These are phyloP conservation scores for Dolichallabes microphthalmus DNA, from an alignment of 2,113 vertebrate genomes.

Conservation along the genomic window DNA sequence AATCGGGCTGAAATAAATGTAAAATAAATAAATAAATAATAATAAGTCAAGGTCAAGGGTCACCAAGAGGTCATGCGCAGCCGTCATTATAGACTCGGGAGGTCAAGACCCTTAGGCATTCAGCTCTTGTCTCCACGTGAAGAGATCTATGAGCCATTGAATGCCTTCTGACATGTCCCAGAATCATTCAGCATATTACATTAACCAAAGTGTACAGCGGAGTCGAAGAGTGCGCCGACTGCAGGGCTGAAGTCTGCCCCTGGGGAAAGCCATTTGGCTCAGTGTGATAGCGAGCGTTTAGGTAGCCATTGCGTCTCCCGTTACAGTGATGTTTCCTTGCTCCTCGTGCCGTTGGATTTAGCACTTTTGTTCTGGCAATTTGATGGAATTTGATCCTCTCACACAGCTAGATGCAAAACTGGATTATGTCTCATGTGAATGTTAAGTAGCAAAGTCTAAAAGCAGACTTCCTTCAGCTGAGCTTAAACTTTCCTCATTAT, in stretches of 20 bases:
- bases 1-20: slow-evolving; percentile 35
- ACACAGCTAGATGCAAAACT: slow-evolving; percentile 2
- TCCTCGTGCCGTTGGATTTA: not conserved
- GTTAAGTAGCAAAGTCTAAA: not conserved
- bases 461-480: not conserved
- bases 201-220: slow-evolving; percentile 37
- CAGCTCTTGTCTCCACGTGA: slow-evolving; percentile 36
- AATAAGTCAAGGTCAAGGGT: slow-evolving; percentile 22
- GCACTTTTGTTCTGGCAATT: not conserved
- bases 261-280: slow-evolving; percentile 37
- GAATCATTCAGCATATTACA: slow-evolving; percentile 50
- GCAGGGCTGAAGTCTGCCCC: slow-evolving; percentile 16
- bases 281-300: slow-evolving; percentile 30
- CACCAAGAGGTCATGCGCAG: slow-evolving; percentile 26
- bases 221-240: slow-evolving; percentile 31
- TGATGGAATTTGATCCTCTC: not conserved
- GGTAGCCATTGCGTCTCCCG: not conserved
- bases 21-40: not conserved
- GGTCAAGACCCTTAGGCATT: slow-evolving; percentile 38
- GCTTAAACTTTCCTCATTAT: slow-evolving; percentile 7
- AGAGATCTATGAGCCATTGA: slow-evolving; percentile 46
- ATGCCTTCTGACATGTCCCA: slow-evolving; percentile 49
- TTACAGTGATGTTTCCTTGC: slow-evolving; percentile 26
- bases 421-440: not conserved
- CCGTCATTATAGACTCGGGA: slow-evolving; percentile 37